phyloP scores from a whole-genome alignment of 2,888 invertebrate species.

The Ditula angustiorana region DNA sequence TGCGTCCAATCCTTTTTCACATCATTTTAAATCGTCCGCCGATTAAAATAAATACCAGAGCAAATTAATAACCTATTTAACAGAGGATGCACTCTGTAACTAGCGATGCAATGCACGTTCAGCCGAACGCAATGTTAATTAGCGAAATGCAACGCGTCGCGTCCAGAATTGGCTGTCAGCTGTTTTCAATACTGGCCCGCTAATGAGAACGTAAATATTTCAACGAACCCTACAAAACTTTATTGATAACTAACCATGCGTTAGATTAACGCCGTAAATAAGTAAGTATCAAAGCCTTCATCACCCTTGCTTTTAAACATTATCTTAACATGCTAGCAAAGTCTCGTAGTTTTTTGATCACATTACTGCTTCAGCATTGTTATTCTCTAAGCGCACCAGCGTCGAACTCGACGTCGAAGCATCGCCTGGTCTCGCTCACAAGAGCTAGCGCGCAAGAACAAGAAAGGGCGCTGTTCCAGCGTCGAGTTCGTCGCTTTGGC shows the following conservation, averaged over 20 bases:
- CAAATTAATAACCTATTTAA: slow-evolving; percentile 14
- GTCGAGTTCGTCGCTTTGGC: no score
- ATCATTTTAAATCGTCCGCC: slow-evolving; percentile 6
- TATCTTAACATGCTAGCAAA: no score
- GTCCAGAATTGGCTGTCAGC: slow-evolving; percentile 63
- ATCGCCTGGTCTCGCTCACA: no score
- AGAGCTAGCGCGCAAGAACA: no score
- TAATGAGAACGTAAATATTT: slow-evolving; percentile 76
- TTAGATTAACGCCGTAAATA: slow-evolving; percentile 36
- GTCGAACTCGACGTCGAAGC: no score
- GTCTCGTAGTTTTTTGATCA: no score
- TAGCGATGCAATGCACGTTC: slow-evolving; percentile 3
- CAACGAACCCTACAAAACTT: slow-evolving; percentile 61
- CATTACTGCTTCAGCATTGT: no score
- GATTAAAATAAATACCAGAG: not conserved
- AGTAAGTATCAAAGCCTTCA: slow-evolving; percentile 32
- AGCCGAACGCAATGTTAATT: slow-evolving; percentile 59
- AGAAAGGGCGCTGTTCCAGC: no score
- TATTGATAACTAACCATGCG: slow-evolving; percentile 59
- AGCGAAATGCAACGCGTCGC: slow-evolving; percentile 62
- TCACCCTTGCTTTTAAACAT: no score
- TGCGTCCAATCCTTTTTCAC: not conserved
- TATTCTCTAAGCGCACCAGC: no score
- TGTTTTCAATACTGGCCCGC: slow-evolving; percentile 55
- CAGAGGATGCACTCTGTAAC: not conserved